These are phyloP conservation scores for Psilopsiagon aurifrons DNA, from an alignment of 2,113 vertebrate species.

Conservation along the genomic window DNA sequence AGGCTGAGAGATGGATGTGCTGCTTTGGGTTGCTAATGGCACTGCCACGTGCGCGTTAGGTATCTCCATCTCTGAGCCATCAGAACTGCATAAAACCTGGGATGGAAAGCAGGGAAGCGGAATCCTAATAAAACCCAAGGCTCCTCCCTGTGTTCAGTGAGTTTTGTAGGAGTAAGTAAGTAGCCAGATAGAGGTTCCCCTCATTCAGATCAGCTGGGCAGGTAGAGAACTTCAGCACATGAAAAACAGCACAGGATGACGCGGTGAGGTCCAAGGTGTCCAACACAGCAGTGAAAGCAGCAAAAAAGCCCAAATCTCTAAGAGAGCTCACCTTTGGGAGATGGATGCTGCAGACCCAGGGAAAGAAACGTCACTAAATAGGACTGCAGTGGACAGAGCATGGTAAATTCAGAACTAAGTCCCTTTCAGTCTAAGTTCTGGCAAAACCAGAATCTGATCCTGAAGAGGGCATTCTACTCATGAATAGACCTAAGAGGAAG, in stretches of 20 bases:
- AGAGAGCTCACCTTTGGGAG: background rate
- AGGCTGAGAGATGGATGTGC: background rate
- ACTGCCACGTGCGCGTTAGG: background rate
- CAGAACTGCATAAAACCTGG: background rate
- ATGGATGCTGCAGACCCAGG: background rate
- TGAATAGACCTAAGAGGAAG: background rate
- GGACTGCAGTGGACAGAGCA: background rate
- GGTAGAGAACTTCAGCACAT: fast-evolving
- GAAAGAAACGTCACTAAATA: background rate
- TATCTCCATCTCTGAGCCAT: background rate
- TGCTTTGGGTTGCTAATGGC: background rate
- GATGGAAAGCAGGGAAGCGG: background rate
- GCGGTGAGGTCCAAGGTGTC: background rate
- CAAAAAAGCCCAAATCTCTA: background rate
- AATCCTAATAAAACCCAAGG: background rate
- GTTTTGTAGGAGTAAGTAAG: background rate
- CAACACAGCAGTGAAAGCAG: background rate
- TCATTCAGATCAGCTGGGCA: background rate
- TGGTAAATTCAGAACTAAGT: no score
- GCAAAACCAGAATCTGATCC: background rate
- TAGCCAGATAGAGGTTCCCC: background rate
- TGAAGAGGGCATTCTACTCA: background rate
- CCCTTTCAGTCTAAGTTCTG: background rate
- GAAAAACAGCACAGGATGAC: background rate
- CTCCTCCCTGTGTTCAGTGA: background rate